Conservation (phyloP, 2,888 invertebrate species). For the Acrocyrtus sp. region DNA sequence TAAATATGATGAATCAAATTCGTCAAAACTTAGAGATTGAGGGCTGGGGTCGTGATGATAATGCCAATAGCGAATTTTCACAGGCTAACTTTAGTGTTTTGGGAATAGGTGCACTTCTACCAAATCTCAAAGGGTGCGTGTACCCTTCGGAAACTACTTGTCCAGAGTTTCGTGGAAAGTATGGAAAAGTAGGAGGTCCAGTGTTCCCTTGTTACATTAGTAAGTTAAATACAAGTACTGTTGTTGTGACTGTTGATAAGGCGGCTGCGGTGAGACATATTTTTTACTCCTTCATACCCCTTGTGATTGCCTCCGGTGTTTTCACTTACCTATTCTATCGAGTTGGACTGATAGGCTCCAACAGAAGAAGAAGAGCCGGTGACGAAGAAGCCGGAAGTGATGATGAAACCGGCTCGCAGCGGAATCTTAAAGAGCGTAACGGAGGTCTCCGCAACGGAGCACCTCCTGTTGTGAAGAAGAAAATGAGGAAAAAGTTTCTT, state of each 20-base stretch:
- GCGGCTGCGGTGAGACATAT: slow-evolving; percentile 61
- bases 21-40: slow-evolving; percentile 49
- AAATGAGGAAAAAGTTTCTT: slow-evolving; percentile 62
- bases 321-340: slow-evolving; percentile 63
- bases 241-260: slow-evolving; percentile 60
- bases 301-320: slow-evolving; percentile 61
- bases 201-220: slow-evolving; percentile 60
- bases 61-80: slow-evolving; percentile 31
- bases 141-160: slow-evolving; percentile 61
- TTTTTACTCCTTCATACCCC: slow-evolving; percentile 62
- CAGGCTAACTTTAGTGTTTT: slow-evolving; percentile 37
- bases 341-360: slow-evolving; percentile 61
- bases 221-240: slow-evolving; percentile 55
- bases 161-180: slow-evolving; percentile 50
- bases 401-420: slow-evolving; percentile 31
- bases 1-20: slow-evolving; percentile 51
- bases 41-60: slow-evolving; percentile 26
- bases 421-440: slow-evolving; percentile 32
- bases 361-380: slow-evolving; percentile 29
- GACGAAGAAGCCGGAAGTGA: slow-evolving; percentile 55
- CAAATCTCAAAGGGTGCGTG: slow-evolving; percentile 62
- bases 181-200: slow-evolving; percentile 51
- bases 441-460: slow-evolving; percentile 51
- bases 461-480: slow-evolving; percentile 61
- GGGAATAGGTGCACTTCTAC: slow-evolving; percentile 59